These are phyloP conservation scores for Mustela lutreola DNA, from an alignment of 2,113 vertebrate genomes.

Conservation along the genomic window DNA sequence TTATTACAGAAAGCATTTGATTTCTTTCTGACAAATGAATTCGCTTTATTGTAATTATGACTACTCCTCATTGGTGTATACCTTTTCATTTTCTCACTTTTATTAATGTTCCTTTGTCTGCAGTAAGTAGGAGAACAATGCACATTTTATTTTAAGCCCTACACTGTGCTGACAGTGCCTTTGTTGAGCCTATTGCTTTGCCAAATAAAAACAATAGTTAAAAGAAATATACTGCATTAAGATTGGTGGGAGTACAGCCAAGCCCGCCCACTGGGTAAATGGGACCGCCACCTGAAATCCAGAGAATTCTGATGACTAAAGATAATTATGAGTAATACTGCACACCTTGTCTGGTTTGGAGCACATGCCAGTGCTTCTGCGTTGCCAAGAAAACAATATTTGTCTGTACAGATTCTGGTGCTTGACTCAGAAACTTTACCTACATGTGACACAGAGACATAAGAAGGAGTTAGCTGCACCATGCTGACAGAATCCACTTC, in stretches of 20 bases:
- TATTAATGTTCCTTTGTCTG: conserved; percentile 64
- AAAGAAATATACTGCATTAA: conserved; percentile 79
- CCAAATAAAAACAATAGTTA: conserved; percentile 53
- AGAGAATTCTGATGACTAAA: conserved; percentile 85
- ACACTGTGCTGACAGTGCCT: conserved; percentile 73
- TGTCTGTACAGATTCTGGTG: conserved; percentile 72
- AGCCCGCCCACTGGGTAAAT: conserved; percentile 79
- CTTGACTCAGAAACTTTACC: conserved; percentile 71
- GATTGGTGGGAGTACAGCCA: conserved; percentile 72
- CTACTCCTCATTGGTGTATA: conserved; percentile 59
- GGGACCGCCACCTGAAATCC: conserved; percentile 73
- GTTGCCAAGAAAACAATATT: conserved; percentile 80
- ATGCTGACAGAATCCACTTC: conserved; percentile 25
- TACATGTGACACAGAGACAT: conserved; percentile 53
- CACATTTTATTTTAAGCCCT: conserved; percentile 67
- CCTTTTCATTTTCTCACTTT: conserved; percentile 66
- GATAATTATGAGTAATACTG: conserved; percentile 83
- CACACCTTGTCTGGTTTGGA: conserved; percentile 81
- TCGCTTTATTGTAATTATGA: conserved; percentile 21
- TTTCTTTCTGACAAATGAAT: conserved; percentile 67
- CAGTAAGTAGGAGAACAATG: conserved; percentile 66
- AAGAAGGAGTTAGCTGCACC: conserved; percentile 47
- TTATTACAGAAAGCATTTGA: conserved; percentile 12
- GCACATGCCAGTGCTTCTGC: conserved; percentile 73
- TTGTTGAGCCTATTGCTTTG: conserved; percentile 62